Evolutionary conservation across 2,888 invertebrate genomes (phyloP), one percentile per base, ranked within the genome.

Genomic region (Eupithecia subfuscata): DNA sequence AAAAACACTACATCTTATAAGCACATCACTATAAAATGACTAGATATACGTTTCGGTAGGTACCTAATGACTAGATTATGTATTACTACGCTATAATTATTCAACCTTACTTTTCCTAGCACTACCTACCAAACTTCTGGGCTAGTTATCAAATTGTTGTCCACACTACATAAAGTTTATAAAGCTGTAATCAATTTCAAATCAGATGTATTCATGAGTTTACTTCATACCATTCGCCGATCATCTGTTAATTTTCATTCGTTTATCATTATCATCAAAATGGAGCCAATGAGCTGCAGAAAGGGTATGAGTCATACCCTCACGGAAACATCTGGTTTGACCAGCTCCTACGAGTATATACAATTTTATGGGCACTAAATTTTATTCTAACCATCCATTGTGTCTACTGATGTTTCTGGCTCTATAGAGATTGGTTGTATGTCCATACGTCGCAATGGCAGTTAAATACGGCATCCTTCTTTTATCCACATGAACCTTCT

Each of bases 401-500:
- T 60, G 25, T 25, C 14, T 22, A 56, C 11, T 60, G 60, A 60
- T 25, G 60, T 60, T 25, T 14, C 60, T 60, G 6, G 60, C 60
- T 34, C 30, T 64, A 34, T 64, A 34, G 16, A 64, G 30, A 40
- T 69, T 34, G 9, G 0, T 18, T 56, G 45, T 70, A 22, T 11
- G 43, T 56, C 70, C 74, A 52, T 70, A 70, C 14, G 56, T 67
- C 43, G 70, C 67, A 43, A 48, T 60, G 43, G 56, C 67, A 14
- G 43, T 70, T 11, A 63, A 30, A 45, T 75, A 63, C 22, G 71
- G 69, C 18, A 43, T 25, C 25, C 70, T 70, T 12, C 72, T 64
- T n/a, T 34, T 73, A 16, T 75, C 72, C 43, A 67, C 60, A n/a
- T 40, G 65, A 25, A 73, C 70, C 30, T 73, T 76, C 30, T 25